Evolutionary conservation across 2,113 vertebrate species (phyloP), one percentile per base, ranked within the genome.

Genomic region (Rhagologus leucostigma): DNA sequence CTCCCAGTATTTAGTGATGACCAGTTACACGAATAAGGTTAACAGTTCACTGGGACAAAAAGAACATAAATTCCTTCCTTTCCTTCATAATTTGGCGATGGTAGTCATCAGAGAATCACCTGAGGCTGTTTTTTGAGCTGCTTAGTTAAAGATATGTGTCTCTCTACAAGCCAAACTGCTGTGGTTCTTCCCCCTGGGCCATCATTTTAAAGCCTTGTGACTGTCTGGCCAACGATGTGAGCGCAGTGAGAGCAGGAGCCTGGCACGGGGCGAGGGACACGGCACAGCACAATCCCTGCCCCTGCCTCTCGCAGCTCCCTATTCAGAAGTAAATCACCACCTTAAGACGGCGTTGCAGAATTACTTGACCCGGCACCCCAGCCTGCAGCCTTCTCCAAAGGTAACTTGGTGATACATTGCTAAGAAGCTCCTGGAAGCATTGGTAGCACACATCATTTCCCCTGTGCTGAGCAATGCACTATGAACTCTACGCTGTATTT

Each of bases 201-300:
- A 41, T 23, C 9, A 8, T 7, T 27, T 65, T 41, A 53, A 49
- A 65, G 22, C 37, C 11, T 67, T 70, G 19, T 4, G 5, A 32
- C 19, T 44, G 4, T 30, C 30, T 67, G 65, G 29, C 39, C 69
- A 89, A 16, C 44, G 30, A 23, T 1, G 1, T 6, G 53, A 89
- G 49, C 6, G 5, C 55, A n/a, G 26, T 9, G 46, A 53, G 69
- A 69, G 27, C 64, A 64, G 59, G 21, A 77, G 10, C 29, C 21
- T 1, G 6, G 53, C 2, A 15, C 1, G 0, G 46, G 13, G 39
- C 0, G 1, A 8, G 8, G 6, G 20, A 21, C 33, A 16, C 0
- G 1, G 27, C 41, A 42, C n/a, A 42, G 26, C 22, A 49, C 37
- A 55, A 9, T 22, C 22, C 13, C 64, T 74, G n/a, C 63, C 68